Evolutionary conservation across 2,797 vertebrate species (phyloP).

Genomic region (Clarias laeviceps): DNA sequence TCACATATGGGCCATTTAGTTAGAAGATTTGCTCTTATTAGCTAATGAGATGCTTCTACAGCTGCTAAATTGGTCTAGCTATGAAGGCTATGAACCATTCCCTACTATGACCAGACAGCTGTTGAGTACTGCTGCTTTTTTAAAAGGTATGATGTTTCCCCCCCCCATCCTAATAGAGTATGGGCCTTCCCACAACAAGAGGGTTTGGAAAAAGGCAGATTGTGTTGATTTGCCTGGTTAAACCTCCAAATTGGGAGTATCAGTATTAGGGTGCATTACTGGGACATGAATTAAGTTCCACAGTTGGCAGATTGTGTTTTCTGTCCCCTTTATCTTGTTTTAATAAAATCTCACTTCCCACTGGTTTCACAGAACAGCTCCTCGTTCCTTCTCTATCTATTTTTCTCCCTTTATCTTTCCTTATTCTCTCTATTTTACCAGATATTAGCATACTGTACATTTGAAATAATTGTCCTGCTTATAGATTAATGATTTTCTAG

Average conservation of each 20-base stretch:
- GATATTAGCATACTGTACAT: neutral
- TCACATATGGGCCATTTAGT: neutral
- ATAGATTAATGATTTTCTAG: neutral
- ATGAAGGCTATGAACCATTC: neutral
- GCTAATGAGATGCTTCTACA: conserved; percentile 8
- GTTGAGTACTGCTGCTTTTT: neutral
- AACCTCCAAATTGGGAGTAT: conserved; percentile 53
- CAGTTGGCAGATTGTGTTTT: conserved; percentile 47
- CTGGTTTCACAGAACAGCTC: conserved; percentile 21
- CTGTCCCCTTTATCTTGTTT: conserved; percentile 36
- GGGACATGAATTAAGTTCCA: conserved; percentile 46
- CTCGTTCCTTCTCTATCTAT: neutral
- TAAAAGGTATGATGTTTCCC: neutral
- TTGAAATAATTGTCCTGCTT: neutral
- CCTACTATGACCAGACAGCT: neutral
- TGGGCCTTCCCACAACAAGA: neutral
- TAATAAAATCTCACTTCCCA: conserved; percentile 41
- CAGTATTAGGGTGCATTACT: conserved; percentile 47
- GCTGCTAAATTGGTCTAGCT: conserved; percentile 9
- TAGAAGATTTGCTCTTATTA: neutral
- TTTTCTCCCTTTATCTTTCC: neutral
- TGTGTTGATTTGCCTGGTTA: conserved; percentile 53
- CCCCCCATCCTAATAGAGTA: neutral
- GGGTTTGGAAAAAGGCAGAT: conserved; percentile 52
- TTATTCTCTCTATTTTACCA: neutral